Evolutionary conservation across 2,113 vertebrate species (phyloP), one percentile per base, ranked within the genome.

Genomic region (Sceloporus tristichus): DNA sequence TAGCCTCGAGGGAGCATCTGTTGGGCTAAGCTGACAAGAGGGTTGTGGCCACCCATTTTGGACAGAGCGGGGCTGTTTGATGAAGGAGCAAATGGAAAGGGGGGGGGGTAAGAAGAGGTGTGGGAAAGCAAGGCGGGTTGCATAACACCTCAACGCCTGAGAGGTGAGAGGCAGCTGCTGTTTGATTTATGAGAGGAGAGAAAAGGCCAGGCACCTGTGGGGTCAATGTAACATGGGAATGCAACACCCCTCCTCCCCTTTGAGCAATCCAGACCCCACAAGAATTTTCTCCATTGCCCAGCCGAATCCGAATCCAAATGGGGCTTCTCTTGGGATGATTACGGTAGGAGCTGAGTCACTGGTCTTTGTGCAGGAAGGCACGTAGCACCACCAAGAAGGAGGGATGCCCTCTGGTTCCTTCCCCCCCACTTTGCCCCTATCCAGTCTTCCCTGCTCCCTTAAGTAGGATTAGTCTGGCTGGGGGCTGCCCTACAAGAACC

Each of bases 271-370:
- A 66, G 29, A 4, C 18, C 59, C 40, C 8, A 5, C 53, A 10
- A 68, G 62, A 88, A 68, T 3, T 19, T 76, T 38, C n/a, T 14
- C 16, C 21, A 34, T 40, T 74, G n/a, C 40, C 9, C 19, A 87
- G 38, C 5, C 68, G 25, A 27, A 27, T 2, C 29, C 74, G 29
- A 83, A 83, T 83, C 59, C 73, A 40, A 42, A 54, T 6, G 2
- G 87, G 23, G 42, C 80, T 77, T 83, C 73, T 88, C 74, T 83
- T 70, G 80, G 87, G n/a, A 21, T 54, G 73, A 77, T 78, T 88
- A 88, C 62, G 62, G 87, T 88, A 88, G 76, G 9, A 68, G 73
- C 62, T 70, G 87, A 88, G 59, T 78, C 80, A 78, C 73, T 29
- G 80, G 70, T 53, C 40, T 53, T 10, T 88, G 42, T 88, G 87